phyloP scores from a whole-genome alignment of 1,140 invertebrate species.

The Bombus sibiricus region DNA sequence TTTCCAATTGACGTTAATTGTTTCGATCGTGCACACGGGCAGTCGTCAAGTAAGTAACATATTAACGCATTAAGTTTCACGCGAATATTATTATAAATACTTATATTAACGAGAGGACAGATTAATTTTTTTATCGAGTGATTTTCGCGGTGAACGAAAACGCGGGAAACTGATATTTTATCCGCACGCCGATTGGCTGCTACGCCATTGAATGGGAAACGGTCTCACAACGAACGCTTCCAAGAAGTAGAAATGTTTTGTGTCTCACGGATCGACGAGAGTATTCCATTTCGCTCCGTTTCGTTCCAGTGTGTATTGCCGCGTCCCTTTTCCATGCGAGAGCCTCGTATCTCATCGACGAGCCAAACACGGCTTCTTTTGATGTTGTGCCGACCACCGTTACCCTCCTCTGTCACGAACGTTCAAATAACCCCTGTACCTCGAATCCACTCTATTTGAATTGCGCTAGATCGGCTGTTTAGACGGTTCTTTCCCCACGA shows the following conservation, averaged over 20 bases:
- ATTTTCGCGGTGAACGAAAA: background rate
- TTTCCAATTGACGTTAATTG: constrained; percentile 2
- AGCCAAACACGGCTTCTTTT: constrained; percentile 53
- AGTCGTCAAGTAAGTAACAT: constrained; percentile 43
- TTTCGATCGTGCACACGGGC: background rate
- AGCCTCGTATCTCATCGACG: constrained; percentile 41
- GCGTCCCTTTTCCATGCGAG: constrained; percentile 33
- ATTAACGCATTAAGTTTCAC: background rate
- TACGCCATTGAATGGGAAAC: constrained; percentile 65
- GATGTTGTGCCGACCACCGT: constrained; percentile 47
- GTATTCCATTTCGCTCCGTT: constrained; percentile 45
- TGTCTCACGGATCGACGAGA: constrained; percentile 35
- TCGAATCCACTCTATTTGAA: background rate
- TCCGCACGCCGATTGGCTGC: constrained; percentile 14
- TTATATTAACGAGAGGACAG: background rate
- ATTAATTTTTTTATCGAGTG: background rate
- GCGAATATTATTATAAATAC: background rate
- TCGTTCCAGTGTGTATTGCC: constrained; percentile 26
- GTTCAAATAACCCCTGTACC: background rate
- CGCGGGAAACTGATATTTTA: constrained; percentile 9
- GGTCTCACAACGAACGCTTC: constrained; percentile 51
- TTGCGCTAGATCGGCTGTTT: background rate
- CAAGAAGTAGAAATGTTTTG: constrained; percentile 63
- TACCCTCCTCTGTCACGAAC: constrained; percentile 30
- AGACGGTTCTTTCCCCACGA: background rate